These are phyloP conservation scores for Acrocephalus arundinaceus DNA, from an alignment of 2,113 vertebrate genomes.

Conservation along the genomic window DNA sequence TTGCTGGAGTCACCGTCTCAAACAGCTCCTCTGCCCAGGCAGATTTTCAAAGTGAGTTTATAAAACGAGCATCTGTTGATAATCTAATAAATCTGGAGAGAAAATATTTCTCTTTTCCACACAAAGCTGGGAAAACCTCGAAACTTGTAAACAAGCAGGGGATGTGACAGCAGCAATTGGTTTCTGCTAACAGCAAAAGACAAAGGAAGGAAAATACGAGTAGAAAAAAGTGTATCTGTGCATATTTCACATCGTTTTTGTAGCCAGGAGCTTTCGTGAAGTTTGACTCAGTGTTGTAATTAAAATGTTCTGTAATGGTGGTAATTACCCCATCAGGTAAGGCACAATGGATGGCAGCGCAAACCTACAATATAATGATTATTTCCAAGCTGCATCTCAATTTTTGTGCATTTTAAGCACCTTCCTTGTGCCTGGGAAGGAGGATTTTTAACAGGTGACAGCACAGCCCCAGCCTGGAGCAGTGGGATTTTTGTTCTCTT, in stretches of 20 bases:
- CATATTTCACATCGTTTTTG: neutral
- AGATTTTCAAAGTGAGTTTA: neutral
- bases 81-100: neutral
- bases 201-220: neutral
- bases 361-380: neutral
- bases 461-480: neutral
- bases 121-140: neutral
- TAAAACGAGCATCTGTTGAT: neutral
- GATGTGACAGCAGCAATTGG: neutral
- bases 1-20: neutral
- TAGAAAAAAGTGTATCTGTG: neutral
- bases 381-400: neutral
- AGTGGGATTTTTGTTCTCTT: neutral
- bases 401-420: neutral
- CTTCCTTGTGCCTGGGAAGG: neutral
- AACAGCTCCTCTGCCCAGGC: neutral
- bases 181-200: neutral
- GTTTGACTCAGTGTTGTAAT: conserved; percentile 52
- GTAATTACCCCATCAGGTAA: conserved; percentile 60
- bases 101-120: neutral
- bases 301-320: conserved; percentile 33
- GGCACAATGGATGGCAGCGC: neutral
- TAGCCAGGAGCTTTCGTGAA: neutral
- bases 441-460: neutral
- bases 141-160: neutral